Evolutionary conservation across 2,888 invertebrate species (phyloP), one percentile per base, ranked within the genome.

Genomic region (Machimus rusticus): DNA sequence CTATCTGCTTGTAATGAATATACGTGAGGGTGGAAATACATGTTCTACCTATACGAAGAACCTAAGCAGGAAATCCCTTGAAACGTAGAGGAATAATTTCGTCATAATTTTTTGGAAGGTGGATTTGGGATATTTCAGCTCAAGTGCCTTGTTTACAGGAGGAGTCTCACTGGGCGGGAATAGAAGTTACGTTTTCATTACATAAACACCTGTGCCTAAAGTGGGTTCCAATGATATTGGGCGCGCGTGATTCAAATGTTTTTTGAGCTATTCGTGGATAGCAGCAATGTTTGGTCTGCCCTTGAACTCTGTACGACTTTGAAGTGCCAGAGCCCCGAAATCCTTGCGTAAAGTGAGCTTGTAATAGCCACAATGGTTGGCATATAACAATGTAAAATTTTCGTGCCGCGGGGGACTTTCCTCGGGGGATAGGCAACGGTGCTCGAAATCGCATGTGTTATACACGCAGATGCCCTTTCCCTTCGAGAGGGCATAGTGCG

Each of bases 291-390:
- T 57, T 3, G 14, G 9, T 37, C 8, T 37, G 82, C 6, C 82
- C 82, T 82, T 82, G 82, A 82, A 82, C 82, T 34, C 23, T n/a
- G 66, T n/a, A 57, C 39, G 66, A 78, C 37, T 78, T 46, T 46
- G 5, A 78, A 12, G 8, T 43, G 37, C 43, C 66, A 66, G 66
- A 66, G 66, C 37, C n/a, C 31, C 51, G 5, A 79, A 76, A 76
- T 34, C n/a, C 76, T 37, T 37, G 76, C 76, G 76, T 66, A 66
- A 23, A 43, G 39, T 43, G 23, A 19, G 43, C 39, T 37, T 78
- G 23, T 78, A 78, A 39, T 43, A 39, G 43, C 78, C 37, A 23
- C 6, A n/a, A 78, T 19, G 43, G 39, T 37, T 39, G 78, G 39
- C 19, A 46, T 78, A 39, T 37, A 39, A 46, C 51, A 46, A 14